phyloP scores from a whole-genome alignment of 2,888 invertebrate genomes.

The Latrodectus elegans region DNA sequence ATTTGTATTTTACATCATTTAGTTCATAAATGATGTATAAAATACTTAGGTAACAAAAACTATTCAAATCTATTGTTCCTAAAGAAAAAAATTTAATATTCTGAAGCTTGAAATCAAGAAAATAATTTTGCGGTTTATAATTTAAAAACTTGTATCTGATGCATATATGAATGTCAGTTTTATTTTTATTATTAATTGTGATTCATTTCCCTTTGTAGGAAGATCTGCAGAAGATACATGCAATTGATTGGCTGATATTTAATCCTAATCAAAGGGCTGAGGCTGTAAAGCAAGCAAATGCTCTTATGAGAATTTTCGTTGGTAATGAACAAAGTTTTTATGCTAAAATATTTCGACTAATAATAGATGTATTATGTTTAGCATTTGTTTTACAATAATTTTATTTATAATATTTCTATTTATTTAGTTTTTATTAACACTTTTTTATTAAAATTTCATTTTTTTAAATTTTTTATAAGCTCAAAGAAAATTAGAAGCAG shows the following conservation, averaged over 20 bases:
- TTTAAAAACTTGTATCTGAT: too few relatives aligned
- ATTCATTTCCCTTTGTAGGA: constrained; percentile 73
- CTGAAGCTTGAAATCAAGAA: too few relatives aligned
- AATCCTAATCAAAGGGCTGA: constrained; percentile 86
- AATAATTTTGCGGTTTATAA: too few relatives aligned
- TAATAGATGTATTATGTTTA: neutral
- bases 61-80: too few relatives aligned
- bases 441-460: neutral
- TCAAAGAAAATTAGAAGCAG: constrained; percentile 87
- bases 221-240: constrained; percentile 84
- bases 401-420: too few relatives aligned
- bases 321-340: constrained; percentile 72
- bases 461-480: constrained; percentile 75
- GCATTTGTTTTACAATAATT: neutral
- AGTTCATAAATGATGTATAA: too few relatives aligned
- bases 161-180: neutral
- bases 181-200: neutral
- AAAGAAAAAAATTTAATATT: too few relatives aligned
- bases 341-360: too few relatives aligned
- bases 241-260: constrained; percentile 91
- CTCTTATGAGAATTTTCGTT: constrained; percentile 88
- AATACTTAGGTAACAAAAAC: too few relatives aligned
- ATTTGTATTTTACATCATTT: too few relatives aligned
- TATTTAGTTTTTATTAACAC: too few relatives aligned
- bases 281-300: constrained; percentile 90